A percentile compares a stretch with the other conserved stretches of the same genome.
These are phyloP conservation scores for Muricea muricata DNA, from an alignment of 92 coral and sea anemone species.

Conservation along the genomic window DNA sequence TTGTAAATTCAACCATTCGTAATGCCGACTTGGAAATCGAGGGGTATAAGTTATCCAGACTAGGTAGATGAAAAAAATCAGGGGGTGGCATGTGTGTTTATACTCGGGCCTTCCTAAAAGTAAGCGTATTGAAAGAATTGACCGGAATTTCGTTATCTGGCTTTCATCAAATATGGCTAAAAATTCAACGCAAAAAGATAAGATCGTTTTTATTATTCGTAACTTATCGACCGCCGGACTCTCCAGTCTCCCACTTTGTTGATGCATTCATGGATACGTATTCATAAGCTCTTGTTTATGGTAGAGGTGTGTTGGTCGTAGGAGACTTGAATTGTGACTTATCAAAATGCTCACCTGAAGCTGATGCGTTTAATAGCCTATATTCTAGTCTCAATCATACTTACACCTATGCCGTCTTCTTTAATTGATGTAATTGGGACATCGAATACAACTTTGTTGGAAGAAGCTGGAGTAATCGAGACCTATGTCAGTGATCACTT, in stretches of 20 bases:
- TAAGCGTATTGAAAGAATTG: not conserved
- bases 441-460: slow-evolving; percentile 35
- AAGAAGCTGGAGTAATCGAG: slow-evolving; percentile 54
- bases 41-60: slow-evolving; percentile 50
- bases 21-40: slow-evolving; percentile 58
- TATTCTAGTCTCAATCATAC: slow-evolving; percentile 24
- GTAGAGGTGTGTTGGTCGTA: slow-evolving; percentile 31
- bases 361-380: slow-evolving; percentile 25
- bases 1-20: slow-evolving; percentile 52
- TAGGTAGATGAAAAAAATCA: slow-evolving; percentile 24
- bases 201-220: slow-evolving; percentile 30
- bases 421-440: slow-evolving; percentile 32
- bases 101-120: not conserved
- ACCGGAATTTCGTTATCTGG: slow-evolving; percentile 19
- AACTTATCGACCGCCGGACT: slow-evolving; percentile 34
- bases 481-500: slow-evolving; percentile 50
- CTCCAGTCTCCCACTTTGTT: slow-evolving; percentile 26
- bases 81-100: slow-evolving; percentile 15
- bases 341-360: slow-evolving; percentile 39
- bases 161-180: slow-evolving; percentile 45
- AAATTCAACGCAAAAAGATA: slow-evolving; percentile 31
- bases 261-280: slow-evolving; percentile 33
- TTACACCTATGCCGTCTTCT: not conserved
- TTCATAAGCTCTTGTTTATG: slow-evolving; percentile 36
- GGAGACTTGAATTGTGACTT: slow-evolving; percentile 33